Evolutionary conservation across 2,888 invertebrate genomes (phyloP).

Genomic region (Hemistola chrysoprasaria): DNA sequence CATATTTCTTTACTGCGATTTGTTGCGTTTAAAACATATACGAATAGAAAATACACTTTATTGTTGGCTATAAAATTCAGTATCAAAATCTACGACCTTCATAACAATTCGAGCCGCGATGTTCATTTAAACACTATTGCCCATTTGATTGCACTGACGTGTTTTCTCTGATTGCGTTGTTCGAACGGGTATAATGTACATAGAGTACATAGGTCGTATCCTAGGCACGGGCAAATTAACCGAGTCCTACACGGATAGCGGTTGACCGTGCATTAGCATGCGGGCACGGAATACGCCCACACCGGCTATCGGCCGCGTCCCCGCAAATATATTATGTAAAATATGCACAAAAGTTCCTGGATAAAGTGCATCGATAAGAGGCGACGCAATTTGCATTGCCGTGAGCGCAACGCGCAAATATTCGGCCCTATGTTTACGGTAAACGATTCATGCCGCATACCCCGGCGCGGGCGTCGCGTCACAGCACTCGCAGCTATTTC

Average conservation of each 20-base stretch:
- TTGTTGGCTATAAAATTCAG: neutral
- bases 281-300: conserved; percentile 66
- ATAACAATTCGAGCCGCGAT: neutral
- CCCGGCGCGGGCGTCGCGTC: no score
- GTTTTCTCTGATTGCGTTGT: conserved; percentile 15
- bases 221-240: conserved; percentile 25
- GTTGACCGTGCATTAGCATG: conserved; percentile 64
- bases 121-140: conserved; percentile 3
- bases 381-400: conserved; percentile 77
- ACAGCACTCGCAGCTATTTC: no score
- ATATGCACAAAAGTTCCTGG: conserved; percentile 77
- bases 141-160: conserved; percentile 2
- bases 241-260: conserved; percentile 32
- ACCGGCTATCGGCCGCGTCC: conserved; percentile 62
- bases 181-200: conserved; percentile 17
- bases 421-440: conserved; percentile 69
- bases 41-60: no score
- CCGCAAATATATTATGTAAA: conserved; percentile 76
- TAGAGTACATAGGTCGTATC: no score
- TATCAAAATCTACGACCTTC: neutral
- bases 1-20: no score
- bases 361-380: conserved; percentile 76
- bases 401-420: conserved; percentile 54
- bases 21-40: conserved; percentile 9
- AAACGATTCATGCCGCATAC: conserved; percentile 37